Evolutionary conservation across 2,797 vertebrate genomes (phyloP).

Genomic region (Chromis chromis): DNA sequence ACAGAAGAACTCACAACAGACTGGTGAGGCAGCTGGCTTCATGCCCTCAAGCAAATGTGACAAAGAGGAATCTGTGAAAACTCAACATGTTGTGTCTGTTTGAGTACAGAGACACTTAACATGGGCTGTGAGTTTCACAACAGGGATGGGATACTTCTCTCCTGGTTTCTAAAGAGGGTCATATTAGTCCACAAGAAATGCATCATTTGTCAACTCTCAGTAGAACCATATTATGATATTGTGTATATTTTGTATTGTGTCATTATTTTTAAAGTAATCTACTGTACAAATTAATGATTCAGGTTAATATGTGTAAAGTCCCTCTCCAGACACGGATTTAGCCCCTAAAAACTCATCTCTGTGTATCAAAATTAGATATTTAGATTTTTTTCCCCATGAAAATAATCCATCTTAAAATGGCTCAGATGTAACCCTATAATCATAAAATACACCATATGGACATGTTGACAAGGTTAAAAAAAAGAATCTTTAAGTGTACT

Average conservation of each 20-base stretch:
- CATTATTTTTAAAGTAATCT: not conserved
- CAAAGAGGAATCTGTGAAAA: conserved; percentile 44
- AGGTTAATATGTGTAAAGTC: not conserved
- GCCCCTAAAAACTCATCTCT: too few species aligned
- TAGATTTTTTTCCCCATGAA: too few species aligned
- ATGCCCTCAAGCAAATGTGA: conserved; percentile 45
- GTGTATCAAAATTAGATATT: too few species aligned
- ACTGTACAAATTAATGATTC: not conserved
- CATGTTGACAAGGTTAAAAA: too few species aligned
- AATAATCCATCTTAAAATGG: too few species aligned
- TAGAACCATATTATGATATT: not conserved
- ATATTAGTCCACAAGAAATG: not conserved
- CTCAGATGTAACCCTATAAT: too few species aligned
- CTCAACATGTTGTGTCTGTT: conserved; percentile 43
- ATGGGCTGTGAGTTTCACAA: conserved; percentile 14
- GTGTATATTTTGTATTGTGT: not conserved
- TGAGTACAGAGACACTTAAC: conserved; percentile 6
- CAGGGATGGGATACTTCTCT: not conserved
- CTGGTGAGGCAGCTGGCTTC: conserved; percentile 58
- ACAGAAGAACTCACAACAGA: conserved; percentile 28
- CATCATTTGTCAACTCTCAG: not conserved
- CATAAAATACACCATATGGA: too few species aligned
- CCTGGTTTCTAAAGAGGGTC: not conserved
- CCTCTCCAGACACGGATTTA: too few species aligned
- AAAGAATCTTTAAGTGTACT: not conserved